A percentile compares a stretch with the other conserved stretches of the same genome.
Evolutionary conservation across 2,113 vertebrate species (phyloP).

Genomic region (Thryonomys swinderianus): DNA sequence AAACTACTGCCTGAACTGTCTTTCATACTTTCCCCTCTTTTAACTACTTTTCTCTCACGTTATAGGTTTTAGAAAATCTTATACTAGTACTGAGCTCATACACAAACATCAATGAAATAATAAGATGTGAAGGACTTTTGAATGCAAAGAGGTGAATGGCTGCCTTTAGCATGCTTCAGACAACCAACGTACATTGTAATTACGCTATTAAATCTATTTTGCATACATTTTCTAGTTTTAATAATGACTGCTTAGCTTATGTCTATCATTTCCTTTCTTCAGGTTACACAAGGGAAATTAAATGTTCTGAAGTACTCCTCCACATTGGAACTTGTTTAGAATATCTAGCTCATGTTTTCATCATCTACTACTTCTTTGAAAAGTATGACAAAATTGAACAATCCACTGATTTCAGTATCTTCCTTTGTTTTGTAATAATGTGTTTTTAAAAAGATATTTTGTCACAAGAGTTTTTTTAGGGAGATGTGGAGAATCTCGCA

Average conservation of each 20-base stretch:
- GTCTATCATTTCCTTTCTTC: neutral
- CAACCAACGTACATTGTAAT: neutral
- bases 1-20: neutral
- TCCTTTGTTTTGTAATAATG: neutral
- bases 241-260: constrained; percentile 2
- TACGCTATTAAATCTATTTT: neutral
- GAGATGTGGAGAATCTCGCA: neutral
- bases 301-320: neutral
- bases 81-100: neutral
- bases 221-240: neutral
- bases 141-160: neutral
- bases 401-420: neutral
- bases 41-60: neutral
- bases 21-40: neutral
- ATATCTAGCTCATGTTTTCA: neutral
- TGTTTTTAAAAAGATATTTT: neutral
- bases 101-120: neutral
- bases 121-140: neutral
- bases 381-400: neutral
- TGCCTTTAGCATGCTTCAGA: neutral
- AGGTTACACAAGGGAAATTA: neutral
- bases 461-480: neutral
- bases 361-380: neutral
- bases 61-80: constrained; percentile 20
- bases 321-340: neutral